phyloP scores from a whole-genome alignment of 2,797 vertebrate genomes.

The Betta splendens region DNA sequence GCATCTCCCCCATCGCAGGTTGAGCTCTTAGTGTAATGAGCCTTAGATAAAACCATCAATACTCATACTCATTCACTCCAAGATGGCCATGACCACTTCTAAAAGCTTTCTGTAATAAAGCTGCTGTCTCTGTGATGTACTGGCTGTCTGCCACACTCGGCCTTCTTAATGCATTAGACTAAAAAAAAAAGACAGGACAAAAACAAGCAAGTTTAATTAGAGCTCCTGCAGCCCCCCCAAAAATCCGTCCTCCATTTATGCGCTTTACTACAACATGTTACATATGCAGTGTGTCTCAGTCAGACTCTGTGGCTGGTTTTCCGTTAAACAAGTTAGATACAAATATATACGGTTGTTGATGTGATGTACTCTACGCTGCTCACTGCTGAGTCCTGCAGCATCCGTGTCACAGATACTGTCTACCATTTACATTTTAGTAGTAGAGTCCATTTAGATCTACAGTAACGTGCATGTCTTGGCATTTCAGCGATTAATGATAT shows the following conservation, averaged over 20 bases:
- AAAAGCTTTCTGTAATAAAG: constrained; percentile 85
- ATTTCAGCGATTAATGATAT: constrained; percentile 50
- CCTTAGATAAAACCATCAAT: constrained; percentile 84
- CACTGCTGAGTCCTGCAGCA: constrained; percentile 1
- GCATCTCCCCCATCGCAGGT: constrained; percentile 68
- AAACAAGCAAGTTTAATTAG: constrained; percentile 49
- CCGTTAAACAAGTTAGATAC: constrained; percentile 4
- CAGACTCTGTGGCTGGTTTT: background rate
- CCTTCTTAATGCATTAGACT: constrained; percentile 59
- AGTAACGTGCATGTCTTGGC: background rate
- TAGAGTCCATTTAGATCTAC: constrained; percentile 1
- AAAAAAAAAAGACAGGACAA: constrained; percentile 8
- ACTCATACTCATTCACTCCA: constrained; percentile 74
- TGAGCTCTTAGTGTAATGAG: constrained; percentile 85
- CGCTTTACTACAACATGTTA: constrained; percentile 14
- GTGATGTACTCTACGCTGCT: background rate
- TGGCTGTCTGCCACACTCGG: constrained; percentile 75
- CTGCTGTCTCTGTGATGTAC: constrained; percentile 62
- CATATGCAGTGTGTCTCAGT: background rate
- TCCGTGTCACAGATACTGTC: background rate
- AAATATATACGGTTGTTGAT: constrained; percentile 1
- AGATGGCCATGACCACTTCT: constrained; percentile 62
- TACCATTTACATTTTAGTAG: constrained; percentile 27
- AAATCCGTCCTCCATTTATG: background rate
- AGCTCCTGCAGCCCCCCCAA: constrained; percentile 4